Conservation (phyloP, 2,888 invertebrate species). For the Neuroscelio doddi region DNA sequence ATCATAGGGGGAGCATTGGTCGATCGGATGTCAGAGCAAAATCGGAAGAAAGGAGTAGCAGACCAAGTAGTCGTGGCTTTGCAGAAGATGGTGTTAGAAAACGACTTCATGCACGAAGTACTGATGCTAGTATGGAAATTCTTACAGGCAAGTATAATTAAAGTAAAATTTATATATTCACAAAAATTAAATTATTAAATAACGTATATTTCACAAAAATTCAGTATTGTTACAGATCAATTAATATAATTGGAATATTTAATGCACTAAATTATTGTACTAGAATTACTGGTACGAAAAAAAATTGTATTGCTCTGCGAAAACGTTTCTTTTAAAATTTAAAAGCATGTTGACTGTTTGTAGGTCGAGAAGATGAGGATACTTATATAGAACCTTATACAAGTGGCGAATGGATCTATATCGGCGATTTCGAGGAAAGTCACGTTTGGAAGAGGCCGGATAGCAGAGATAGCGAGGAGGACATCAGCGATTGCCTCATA, state of each 20-base stretch:
- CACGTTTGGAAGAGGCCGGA: constrained; percentile 76
- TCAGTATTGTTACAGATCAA: too few species aligned
- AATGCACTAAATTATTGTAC: too few species aligned
- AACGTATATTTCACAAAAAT: too few species aligned
- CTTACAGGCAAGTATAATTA: constrained; percentile 59
- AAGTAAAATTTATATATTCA: too few species aligned
- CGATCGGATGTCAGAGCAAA: constrained; percentile 86
- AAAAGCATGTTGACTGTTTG: too few species aligned
- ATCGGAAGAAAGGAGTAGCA: constrained; percentile 65
- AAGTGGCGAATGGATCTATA: constrained; percentile 82
- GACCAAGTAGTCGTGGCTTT: constrained; percentile 61
- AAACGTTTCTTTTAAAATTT: too few species aligned
- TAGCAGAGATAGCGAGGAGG: constrained; percentile 69
- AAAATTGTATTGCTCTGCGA: too few species aligned
- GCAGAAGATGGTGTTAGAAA: constrained; percentile 60
- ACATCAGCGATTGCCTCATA: constrained; percentile 55
- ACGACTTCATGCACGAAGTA: constrained; percentile 75
- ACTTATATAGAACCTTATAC: constrained; percentile 84
- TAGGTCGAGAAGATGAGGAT: constrained; percentile 78
- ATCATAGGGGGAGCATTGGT: constrained; percentile 75
- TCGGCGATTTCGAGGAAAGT: constrained; percentile 82
- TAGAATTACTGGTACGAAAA: too few species aligned
- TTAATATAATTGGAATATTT: too few species aligned
- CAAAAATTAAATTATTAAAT: too few species aligned
- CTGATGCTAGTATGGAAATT: constrained; percentile 78